Evolutionary conservation across 2,113 vertebrate species (phyloP).

Genomic region (Leucopsar rothschildi): DNA sequence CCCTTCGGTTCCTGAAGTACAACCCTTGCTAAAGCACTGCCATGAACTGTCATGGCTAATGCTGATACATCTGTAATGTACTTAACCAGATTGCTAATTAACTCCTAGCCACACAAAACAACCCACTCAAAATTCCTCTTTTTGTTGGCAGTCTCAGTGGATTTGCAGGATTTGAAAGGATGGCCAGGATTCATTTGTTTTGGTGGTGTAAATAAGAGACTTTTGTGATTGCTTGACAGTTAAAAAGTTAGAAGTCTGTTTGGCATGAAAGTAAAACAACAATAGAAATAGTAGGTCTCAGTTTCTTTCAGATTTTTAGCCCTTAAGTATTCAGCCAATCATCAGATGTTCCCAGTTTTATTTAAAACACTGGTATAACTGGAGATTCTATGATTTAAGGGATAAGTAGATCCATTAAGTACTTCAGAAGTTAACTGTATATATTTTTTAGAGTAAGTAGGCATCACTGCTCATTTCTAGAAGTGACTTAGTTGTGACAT

Average conservation of each 20-base stretch:
- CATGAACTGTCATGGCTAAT: not conserved
- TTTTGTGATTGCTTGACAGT: not conserved
- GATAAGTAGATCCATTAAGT: not conserved
- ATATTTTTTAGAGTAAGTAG: not conserved
- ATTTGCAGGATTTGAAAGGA: not conserved
- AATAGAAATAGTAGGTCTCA: not conserved
- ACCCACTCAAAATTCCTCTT: not conserved
- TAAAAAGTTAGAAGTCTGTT: not conserved
- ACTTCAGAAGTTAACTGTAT: not conserved
- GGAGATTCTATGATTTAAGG: not conserved
- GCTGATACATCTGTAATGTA: not conserved
- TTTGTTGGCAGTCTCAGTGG: not conserved
- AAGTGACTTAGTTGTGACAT: not conserved
- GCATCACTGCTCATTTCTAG: not conserved
- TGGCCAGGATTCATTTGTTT: not conserved
- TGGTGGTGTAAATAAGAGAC: not conserved
- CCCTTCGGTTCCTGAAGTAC: not conserved
- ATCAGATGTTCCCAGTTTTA: not conserved
- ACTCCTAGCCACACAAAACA: not conserved
- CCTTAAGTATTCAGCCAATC: not conserved
- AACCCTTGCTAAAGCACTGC: not conserved
- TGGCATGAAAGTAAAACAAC: not conserved
- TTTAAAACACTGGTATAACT: fast-evolving
- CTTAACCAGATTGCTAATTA: slow-evolving; percentile 1
- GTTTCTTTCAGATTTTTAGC: not conserved